These are phyloP conservation scores for Tangara arthus DNA, from an alignment of 2,797 vertebrate species.

Conservation along the genomic window DNA sequence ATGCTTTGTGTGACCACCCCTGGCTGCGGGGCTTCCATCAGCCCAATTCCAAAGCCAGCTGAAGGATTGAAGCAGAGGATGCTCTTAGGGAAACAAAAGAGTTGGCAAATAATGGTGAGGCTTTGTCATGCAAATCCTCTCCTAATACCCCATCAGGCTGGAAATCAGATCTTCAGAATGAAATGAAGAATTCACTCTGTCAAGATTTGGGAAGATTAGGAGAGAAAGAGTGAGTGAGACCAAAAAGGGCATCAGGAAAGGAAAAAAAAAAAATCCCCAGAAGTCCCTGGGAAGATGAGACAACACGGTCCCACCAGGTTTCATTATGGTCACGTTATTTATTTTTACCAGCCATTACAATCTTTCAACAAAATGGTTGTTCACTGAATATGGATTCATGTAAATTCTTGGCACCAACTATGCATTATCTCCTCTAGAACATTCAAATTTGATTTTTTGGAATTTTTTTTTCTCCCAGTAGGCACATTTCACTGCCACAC, in stretches of 20 bases:
- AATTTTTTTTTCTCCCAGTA: not conserved
- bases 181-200: not conserved
- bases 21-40: not conserved
- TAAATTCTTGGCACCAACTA: slow-evolving; percentile 55
- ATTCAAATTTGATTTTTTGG: slow-evolving; percentile 19
- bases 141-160: not conserved
- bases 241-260: not conserved
- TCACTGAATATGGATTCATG: slow-evolving; percentile 63
- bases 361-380: slow-evolving; percentile 52
- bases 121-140: slow-evolving; percentile 4
- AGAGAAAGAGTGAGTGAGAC: not conserved
- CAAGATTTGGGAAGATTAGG: not conserved
- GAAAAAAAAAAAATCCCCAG: not conserved
- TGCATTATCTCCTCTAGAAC: slow-evolving; percentile 46
- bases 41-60: not conserved
- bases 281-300: not conserved
- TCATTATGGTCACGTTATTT: not conserved
- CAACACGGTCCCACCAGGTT: not conserved
- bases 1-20: not conserved
- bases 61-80: not conserved
- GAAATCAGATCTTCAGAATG: not conserved
- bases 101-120: not conserved
- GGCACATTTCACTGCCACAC: slow-evolving; percentile 45
- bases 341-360: slow-evolving; percentile 11
- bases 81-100: not conserved